Conservation (phyloP, 2,797 vertebrate species). For the Aphelocoma californica region DNA sequence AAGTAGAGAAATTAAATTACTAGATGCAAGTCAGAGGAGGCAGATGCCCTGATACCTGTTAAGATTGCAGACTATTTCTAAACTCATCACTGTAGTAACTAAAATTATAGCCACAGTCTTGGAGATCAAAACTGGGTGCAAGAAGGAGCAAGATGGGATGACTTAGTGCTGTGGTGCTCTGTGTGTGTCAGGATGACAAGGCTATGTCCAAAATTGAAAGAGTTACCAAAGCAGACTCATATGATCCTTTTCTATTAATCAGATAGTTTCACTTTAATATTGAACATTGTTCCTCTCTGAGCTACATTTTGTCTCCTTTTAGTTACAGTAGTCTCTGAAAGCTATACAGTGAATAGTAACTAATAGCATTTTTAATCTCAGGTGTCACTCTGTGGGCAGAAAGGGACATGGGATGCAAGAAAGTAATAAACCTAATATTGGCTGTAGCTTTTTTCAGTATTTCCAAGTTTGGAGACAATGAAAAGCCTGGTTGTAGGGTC, state of each 20-base stretch:
- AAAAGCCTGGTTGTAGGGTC: neutral
- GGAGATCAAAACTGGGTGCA: conserved; percentile 11
- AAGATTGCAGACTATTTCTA: neutral
- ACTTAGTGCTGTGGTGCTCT: neutral
- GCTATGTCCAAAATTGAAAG: neutral
- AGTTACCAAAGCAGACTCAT: neutral
- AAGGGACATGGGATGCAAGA: neutral
- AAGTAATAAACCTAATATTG: neutral
- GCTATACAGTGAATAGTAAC: neutral
- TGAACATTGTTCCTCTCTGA: neutral
- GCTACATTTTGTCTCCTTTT: neutral
- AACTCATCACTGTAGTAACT: conserved; percentile 4
- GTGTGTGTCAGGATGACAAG: neutral
- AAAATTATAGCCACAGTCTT: neutral
- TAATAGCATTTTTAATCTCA: neutral
- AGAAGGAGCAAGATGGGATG: neutral
- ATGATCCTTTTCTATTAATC: neutral
- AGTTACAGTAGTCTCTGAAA: neutral
- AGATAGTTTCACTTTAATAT: neutral
- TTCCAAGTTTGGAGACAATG: neutral
- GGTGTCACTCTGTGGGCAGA: neutral
- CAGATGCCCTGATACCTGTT: neutral
- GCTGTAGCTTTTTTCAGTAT: neutral
- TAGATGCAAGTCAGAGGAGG: neutral
- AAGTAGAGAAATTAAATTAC: conserved; percentile 28